A percentile compares a stretch with the other conserved stretches of the same genome.
Conservation (phyloP, 1,140 invertebrate genomes). For the Colletes gigas region DNA sequence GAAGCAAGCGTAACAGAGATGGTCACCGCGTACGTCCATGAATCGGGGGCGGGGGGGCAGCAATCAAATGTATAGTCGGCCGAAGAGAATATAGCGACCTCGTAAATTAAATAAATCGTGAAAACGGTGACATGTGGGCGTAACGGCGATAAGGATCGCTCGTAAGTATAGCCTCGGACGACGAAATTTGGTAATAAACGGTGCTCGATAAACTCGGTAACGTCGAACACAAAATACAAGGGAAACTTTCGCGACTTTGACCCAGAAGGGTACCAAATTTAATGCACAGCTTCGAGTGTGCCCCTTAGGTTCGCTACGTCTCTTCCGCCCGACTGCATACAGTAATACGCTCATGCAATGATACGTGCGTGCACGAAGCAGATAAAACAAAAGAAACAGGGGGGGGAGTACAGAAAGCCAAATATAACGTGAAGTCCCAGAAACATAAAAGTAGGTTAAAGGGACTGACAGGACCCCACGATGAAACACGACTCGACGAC, state of each 20-base stretch:
- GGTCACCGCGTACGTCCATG: neutral
- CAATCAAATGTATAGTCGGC: neutral
- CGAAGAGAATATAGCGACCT: neutral
- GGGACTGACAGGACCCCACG: neutral
- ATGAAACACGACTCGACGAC: constrained; percentile 17
- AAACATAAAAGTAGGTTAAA: neutral
- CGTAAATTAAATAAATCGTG: neutral
- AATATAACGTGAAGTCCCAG: constrained; percentile 25
- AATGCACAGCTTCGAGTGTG: neutral
- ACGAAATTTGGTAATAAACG: neutral
- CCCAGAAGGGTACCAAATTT: neutral
- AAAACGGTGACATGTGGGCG: neutral
- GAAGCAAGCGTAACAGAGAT: constrained; percentile 21
- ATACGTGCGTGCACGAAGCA: constrained; percentile 48
- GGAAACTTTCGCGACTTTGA: neutral
- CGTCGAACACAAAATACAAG: neutral
- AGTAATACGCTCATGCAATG: constrained; percentile 40
- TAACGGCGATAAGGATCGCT: neutral
- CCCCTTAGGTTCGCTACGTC: neutral
- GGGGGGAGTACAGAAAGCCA: neutral
- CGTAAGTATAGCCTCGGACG: neutral
- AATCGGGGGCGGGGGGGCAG: neutral
- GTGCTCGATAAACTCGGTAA: neutral
- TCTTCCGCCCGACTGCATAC: neutral
- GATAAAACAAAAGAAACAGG: neutral